phyloP scores from a whole-genome alignment of 1,140 invertebrate species.

The Drosophila tani region DNA sequence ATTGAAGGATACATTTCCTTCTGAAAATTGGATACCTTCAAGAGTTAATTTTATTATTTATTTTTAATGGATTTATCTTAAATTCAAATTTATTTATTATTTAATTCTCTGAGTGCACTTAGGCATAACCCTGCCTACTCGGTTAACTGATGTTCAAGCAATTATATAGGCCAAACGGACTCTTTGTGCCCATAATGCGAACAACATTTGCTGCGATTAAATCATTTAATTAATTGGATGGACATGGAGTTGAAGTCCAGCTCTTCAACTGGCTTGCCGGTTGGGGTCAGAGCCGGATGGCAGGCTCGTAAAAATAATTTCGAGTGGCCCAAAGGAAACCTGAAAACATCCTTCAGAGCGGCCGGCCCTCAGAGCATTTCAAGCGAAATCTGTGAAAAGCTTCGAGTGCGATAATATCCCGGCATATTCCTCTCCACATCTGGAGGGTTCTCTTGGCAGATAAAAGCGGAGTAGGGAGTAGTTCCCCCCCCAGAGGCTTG shows the following conservation, averaged over 20 bases:
- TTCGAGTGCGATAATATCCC: conserved; percentile 35
- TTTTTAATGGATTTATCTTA: too few species aligned
- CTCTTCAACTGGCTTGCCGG: conserved; percentile 2
- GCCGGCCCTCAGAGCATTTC: conserved; percentile 11
- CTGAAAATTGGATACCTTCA: too few species aligned
- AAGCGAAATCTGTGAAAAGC: conserved; percentile 24
- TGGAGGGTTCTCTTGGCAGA: conserved; percentile 14
- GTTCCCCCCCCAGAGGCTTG: conserved; percentile 6
- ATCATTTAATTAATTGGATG: conserved; percentile 58
- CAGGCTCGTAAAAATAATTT: conserved; percentile 29
- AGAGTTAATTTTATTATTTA: background rate
- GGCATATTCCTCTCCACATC: conserved; percentile 31
- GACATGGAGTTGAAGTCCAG: conserved; percentile 34
- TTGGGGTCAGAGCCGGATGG: conserved; percentile 8
- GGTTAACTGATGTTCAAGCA: conserved; percentile 10
- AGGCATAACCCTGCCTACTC: conserved; percentile 2
- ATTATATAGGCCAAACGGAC: conserved; percentile 18
- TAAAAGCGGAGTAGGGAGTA: background rate
- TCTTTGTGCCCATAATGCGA: conserved; percentile 37
- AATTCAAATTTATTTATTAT: background rate
- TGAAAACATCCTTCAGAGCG: conserved; percentile 17
- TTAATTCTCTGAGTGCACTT: background rate
- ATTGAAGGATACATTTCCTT: too few species aligned
- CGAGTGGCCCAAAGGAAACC: conserved; percentile 15
- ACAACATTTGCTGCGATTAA: conserved; percentile 51